These are phyloP conservation scores for Erebia aethiops DNA, from an alignment of 2,888 invertebrate species.

Conservation along the genomic window DNA sequence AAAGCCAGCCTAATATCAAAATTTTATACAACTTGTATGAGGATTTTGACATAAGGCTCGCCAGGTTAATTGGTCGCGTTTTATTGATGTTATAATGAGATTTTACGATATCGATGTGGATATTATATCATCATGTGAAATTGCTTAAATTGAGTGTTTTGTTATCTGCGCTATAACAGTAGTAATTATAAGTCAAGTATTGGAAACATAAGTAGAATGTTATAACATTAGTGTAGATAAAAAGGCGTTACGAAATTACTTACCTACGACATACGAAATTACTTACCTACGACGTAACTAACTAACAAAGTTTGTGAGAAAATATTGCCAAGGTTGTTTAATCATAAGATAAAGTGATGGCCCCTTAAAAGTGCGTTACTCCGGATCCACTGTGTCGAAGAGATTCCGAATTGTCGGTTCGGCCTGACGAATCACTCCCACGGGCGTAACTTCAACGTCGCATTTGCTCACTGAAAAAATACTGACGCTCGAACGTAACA, in stretches of 20 bases:
- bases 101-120: too few relatives aligned
- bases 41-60: too few relatives aligned
- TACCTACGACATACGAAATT: neutral
- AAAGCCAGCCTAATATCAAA: too few relatives aligned
- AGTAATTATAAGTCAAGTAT: too few relatives aligned
- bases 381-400: constrained; percentile 19
- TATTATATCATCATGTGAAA: too few relatives aligned
- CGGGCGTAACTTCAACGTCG: constrained; percentile 49
- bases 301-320: neutral
- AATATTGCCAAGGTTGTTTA: constrained; percentile 6
- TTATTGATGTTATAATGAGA: too few relatives aligned
- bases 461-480: constrained; percentile 53
- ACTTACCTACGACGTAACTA: neutral
- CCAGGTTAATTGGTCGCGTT: too few relatives aligned
- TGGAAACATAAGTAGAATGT: too few relatives aligned
- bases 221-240: too few relatives aligned
- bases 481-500: constrained; percentile 38
- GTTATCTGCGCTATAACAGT: too few relatives aligned
- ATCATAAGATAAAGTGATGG: constrained; percentile 17
- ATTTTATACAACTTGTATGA: too few relatives aligned
- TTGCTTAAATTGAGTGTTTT: too few relatives aligned
- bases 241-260: neutral
- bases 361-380: constrained; percentile 19
- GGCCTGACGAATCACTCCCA: constrained; percentile 61
- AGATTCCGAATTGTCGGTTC: constrained; percentile 27